A percentile compares a stretch with the other conserved stretches of the same genome.
These are phyloP conservation scores for Elmis aenea DNA, from an alignment of 2,888 invertebrate genomes.

Conservation along the genomic window DNA sequence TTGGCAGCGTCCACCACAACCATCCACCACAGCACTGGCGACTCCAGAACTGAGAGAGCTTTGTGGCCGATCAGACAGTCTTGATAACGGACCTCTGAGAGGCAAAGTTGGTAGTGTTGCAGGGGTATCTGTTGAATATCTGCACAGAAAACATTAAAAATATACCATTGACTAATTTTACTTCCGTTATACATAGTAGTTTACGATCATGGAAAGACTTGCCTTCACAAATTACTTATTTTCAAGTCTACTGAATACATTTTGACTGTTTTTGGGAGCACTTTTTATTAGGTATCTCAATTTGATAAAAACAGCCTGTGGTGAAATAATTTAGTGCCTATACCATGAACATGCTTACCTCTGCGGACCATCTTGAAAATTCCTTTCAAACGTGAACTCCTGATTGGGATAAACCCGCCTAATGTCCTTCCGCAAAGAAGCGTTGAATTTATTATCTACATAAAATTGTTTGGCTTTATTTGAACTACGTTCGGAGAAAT, in stretches of 20 bases:
- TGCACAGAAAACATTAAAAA: background rate
- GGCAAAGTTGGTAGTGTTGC: too few species aligned
- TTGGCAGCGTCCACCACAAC: slow-evolving; percentile 65
- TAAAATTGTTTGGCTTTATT: slow-evolving; percentile 20
- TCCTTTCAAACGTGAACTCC: too few species aligned
- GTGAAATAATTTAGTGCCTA: too few species aligned
- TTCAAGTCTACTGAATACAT: too few species aligned
- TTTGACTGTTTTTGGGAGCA: too few species aligned
- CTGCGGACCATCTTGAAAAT: slow-evolving; percentile 12
- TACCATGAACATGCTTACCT: too few species aligned
- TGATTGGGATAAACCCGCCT: slow-evolving; percentile 23
- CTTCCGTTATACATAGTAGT: too few species aligned
- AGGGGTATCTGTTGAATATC: background rate
- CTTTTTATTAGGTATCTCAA: too few species aligned
- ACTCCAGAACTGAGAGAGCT: slow-evolving; percentile 43
- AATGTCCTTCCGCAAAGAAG: slow-evolving; percentile 12
- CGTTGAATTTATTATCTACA: slow-evolving; percentile 10
- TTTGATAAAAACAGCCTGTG: too few species aligned
- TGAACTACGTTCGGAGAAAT: slow-evolving; percentile 25
- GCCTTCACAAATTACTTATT: too few species aligned
- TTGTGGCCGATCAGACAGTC: slow-evolving; percentile 36
- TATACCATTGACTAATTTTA: too few species aligned
- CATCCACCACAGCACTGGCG: slow-evolving; percentile 54
- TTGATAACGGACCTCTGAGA: slow-evolving; percentile 13
- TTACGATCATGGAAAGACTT: too few species aligned